phyloP scores from a whole-genome alignment of 2,113 vertebrate genomes.

The Hiodon alosoides region DNA sequence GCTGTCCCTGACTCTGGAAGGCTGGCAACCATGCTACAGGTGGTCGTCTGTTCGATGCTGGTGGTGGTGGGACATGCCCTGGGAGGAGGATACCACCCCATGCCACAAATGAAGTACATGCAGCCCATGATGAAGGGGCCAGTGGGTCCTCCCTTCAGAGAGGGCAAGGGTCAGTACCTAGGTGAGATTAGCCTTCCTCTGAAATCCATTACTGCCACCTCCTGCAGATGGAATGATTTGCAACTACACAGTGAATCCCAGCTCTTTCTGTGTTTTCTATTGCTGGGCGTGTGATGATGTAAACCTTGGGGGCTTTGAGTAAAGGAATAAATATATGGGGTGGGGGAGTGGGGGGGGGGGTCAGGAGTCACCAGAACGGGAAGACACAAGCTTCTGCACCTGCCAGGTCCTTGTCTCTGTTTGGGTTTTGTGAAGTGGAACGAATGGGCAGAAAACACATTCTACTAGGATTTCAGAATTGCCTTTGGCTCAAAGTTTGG shows the following conservation, averaged over 20 bases:
- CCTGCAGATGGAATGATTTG: background rate
- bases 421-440: too few species aligned
- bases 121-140: conserved; percentile 98
- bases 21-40: conserved; percentile 55
- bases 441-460: too few species aligned
- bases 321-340: too few species aligned
- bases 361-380: too few species aligned
- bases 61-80: conserved; percentile 45
- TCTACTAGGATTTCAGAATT: too few species aligned
- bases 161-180: conserved; percentile 95
- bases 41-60: conserved; percentile 61
- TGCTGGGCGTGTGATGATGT: too few species aligned
- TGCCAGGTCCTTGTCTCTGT: too few species aligned
- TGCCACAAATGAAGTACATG: conserved; percentile 85
- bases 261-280: background rate
- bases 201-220: too few species aligned
- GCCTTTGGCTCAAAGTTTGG: too few species aligned
- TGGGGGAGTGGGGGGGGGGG: too few species aligned
- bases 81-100: conserved; percentile 78
- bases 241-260: background rate
- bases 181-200: conserved; percentile 65
- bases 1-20: conserved; percentile 40
- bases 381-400: too few species aligned
- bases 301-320: too few species aligned
- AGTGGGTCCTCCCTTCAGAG: conserved; percentile 89